Evolutionary conservation across 2,888 invertebrate genomes (phyloP), one percentile per base, ranked within the genome.

Genomic region (Drymonia ruficornis): DNA sequence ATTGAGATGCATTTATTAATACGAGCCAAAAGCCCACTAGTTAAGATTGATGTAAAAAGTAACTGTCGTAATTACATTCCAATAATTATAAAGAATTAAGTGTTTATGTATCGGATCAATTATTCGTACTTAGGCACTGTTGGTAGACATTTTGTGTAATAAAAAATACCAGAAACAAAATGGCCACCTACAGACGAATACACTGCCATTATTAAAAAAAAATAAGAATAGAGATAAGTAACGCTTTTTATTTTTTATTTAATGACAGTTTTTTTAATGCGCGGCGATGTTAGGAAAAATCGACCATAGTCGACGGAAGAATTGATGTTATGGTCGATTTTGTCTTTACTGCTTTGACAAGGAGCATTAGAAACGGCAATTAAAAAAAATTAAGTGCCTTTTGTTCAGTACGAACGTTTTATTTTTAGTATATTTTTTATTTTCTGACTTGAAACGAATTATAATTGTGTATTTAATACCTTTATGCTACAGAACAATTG

Each of bases 111-210:
- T 79, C 65, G 82, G 84, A 88, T 84, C 87, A 90, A 89, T 89
- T 89, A 88, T 83, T 89, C 80, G 87, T 90, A 89, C 85, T 89
- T 88, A 87, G 81, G 71, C 66, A 79, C 79, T 80, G 75, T 67
- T 61, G 86, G 81, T 84, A 84, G 74, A 74, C 80, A 87, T 85
- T 83, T 82, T 80, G 75, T 23, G 51, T 23, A 51, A 61, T 18
- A 36, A 34, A 43, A 49, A 57, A 36, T 55, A 54, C 53, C 45
- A 53, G 57, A 52, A 57, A 61, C 66, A 72, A 76, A 80, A 83
- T 84, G 82, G 68, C 76, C 77, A 78, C 78, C 82, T 48, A 67
- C 74, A 72, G 77, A 76, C 63, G 60, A 58, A 70, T 64, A 81
- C 88, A 89, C 89, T 89, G 89, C 89, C 89, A 89, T 86, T 74